Percentiles rank a stretch among this genome's conserved stretches.
phyloP scores from a whole-genome alignment of 2,113 vertebrate genomes.

The Saccopteryx bilineata region DNA sequence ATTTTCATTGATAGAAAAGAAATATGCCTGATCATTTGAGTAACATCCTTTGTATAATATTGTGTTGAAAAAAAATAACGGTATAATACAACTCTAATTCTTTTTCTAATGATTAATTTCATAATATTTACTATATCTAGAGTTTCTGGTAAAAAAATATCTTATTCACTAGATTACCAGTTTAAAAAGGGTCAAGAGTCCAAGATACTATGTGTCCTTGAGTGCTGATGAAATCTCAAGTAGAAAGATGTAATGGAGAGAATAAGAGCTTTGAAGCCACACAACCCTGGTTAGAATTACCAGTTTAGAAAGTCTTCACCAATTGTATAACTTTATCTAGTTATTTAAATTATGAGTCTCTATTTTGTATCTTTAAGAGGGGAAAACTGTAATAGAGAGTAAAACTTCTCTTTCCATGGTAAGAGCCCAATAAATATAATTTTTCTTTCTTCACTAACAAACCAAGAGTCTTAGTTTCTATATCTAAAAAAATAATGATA shows the following conservation, averaged over 20 bases:
- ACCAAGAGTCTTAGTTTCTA: slow-evolving; percentile 10
- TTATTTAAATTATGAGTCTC: slow-evolving; percentile 16
- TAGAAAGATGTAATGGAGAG: background rate
- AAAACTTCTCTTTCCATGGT: background rate
- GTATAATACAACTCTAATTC: background rate
- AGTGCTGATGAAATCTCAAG: background rate
- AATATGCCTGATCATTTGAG: background rate
- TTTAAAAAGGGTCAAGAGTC: background rate
- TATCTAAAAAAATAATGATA: slow-evolving; percentile 1
- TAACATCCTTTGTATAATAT: background rate
- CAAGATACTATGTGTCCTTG: background rate
- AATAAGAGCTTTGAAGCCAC: background rate
- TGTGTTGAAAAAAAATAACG: background rate
- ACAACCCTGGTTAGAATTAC: background rate
- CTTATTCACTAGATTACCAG: background rate
- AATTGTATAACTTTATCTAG: background rate
- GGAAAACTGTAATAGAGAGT: background rate
- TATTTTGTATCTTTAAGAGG: background rate
- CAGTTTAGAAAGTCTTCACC: background rate
- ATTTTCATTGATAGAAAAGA: background rate
- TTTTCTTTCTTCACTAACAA: slow-evolving; percentile 22
- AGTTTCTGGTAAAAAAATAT: background rate
- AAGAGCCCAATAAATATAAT: background rate
- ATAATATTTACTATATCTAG: background rate
- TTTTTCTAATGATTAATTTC: background rate